Evolutionary conservation across 1,140 invertebrate species (phyloP).

Genomic region (Plectrocnemia conspersa): DNA sequence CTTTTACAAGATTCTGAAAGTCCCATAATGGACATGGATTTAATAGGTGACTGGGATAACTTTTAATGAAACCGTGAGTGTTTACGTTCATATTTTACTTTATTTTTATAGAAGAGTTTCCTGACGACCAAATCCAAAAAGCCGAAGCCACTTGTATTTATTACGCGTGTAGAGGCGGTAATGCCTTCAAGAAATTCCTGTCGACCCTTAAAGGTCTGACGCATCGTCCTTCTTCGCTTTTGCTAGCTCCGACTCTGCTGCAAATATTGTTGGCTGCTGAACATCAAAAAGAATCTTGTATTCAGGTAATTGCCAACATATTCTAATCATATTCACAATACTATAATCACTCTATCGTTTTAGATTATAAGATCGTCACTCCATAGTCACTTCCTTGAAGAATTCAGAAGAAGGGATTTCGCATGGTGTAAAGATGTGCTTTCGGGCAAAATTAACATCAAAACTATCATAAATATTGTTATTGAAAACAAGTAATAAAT

Average conservation of each 20-base stretch:
- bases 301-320: conserved; percentile 18
- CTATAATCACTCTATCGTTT: neutral
- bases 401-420: conserved; percentile 47
- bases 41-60: conserved; percentile 35
- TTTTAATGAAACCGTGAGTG: neutral
- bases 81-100: conserved; percentile 11
- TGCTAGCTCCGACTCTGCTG: conserved; percentile 20
- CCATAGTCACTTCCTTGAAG: conserved; percentile 39
- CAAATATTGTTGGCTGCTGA: conserved; percentile 23
- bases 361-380: conserved; percentile 24
- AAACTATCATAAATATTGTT: conserved; percentile 46
- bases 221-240: conserved; percentile 14
- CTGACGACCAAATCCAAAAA: conserved; percentile 23
- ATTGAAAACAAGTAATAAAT: conserved; percentile 50
- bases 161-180: conserved; percentile 1
- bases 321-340: neutral
- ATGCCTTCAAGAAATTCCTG: conserved; percentile 17
- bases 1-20: conserved; percentile 25
- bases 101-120: conserved; percentile 34
- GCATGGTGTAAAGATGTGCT: conserved; percentile 52
- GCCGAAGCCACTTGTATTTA: conserved; percentile 19
- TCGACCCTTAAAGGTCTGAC: conserved; percentile 9
- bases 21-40: conserved; percentile 35
- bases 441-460: conserved; percentile 39
- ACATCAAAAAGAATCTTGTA: conserved; percentile 14